A percentile compares a stretch with the other conserved stretches of the same genome.
These are phyloP conservation scores for Notiomystis cincta DNA, from an alignment of 2,113 vertebrate genomes.

Conservation along the genomic window DNA sequence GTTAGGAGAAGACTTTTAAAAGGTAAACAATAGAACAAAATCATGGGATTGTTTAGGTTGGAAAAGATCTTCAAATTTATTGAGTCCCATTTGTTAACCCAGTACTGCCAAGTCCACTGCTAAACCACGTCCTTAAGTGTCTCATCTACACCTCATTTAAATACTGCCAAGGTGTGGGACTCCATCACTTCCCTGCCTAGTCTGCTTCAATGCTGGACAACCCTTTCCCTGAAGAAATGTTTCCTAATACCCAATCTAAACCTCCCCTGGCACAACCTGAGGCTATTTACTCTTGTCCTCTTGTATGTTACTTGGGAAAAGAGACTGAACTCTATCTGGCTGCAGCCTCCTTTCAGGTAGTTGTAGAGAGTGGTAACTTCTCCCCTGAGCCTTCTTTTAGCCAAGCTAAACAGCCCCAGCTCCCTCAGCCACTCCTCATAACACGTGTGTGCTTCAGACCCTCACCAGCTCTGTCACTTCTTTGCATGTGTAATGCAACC, in stretches of 20 bases:
- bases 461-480: background rate
- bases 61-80: background rate
- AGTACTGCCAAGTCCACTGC: background rate
- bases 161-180: background rate
- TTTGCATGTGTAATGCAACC: background rate
- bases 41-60: fast-evolving
- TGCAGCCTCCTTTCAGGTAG: background rate
- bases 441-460: background rate
- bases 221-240: background rate
- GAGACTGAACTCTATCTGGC: background rate
- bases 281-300: background rate
- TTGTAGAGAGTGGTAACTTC: background rate
- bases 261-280: background rate
- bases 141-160: background rate
- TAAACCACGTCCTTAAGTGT: background rate
- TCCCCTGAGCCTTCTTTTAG: background rate
- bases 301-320: background rate
- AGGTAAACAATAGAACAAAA: background rate
- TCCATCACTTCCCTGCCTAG: background rate
- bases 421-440: background rate
- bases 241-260: background rate
- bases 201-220: background rate
- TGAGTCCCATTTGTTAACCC: background rate
- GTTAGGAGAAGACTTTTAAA: background rate
- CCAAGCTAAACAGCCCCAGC: background rate